Percentiles rank a stretch among this genome's conserved stretches.
Evolutionary conservation across 1,140 invertebrate genomes (phyloP).

Genomic region (Drosophila virilis): DNA sequence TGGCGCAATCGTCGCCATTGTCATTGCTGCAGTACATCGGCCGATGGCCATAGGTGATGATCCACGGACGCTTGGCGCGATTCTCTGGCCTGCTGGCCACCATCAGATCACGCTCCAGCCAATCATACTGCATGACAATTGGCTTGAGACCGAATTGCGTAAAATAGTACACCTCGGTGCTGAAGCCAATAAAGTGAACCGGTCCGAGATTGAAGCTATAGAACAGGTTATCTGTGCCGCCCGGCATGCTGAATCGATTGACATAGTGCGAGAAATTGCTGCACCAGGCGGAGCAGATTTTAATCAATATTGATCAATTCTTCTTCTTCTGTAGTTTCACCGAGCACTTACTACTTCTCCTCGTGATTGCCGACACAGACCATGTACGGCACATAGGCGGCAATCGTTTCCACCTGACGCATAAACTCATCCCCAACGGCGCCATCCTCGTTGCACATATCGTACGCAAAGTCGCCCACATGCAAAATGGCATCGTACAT

Average conservation of each 20-base stretch:
- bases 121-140: conserved; percentile 93
- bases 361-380: conserved; percentile 96
- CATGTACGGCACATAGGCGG: conserved; percentile 96
- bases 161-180: conserved; percentile 98
- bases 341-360: conserved; percentile 88
- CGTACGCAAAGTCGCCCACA: conserved; percentile 98
- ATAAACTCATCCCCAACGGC: conserved; percentile 95
- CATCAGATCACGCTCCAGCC: conserved; percentile 93
- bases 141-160: conserved; percentile 93
- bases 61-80: conserved; percentile 92
- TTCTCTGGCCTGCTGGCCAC: conserved; percentile 88
- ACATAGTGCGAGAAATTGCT: conserved; percentile 96
- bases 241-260: conserved; percentile 95
- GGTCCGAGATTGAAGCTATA: conserved; percentile 97
- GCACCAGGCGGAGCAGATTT: conserved; percentile 59
- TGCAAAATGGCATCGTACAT: conserved; percentile 95
- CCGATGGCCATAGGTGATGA: conserved; percentile 96
- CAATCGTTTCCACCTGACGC: conserved; percentile 93
- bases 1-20: conserved; percentile 94
- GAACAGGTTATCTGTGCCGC: conserved; percentile 89
- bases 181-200: conserved; percentile 95
- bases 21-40: conserved; percentile 98
- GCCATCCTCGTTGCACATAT: conserved; percentile 93
- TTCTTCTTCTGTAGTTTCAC: not conserved
- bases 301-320: not conserved